Percentiles rank a stretch among this genome's conserved stretches.
Conservation (phyloP, 2,113 vertebrate genomes). For the Todiramphus chloris region DNA sequence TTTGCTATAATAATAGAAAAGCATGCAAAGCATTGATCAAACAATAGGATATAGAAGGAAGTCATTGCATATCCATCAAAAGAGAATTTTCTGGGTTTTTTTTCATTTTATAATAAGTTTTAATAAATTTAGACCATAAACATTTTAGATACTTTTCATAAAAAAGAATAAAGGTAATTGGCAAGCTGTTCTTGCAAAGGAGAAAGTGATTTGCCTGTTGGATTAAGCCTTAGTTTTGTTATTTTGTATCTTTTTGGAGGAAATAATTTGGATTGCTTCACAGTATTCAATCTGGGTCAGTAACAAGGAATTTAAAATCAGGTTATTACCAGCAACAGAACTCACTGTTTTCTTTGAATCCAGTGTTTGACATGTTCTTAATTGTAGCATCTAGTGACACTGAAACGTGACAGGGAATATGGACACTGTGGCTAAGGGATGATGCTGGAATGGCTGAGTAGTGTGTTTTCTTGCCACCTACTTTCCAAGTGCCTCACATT, state of each 20-base stretch:
- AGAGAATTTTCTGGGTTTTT: neutral
- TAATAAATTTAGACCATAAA: neutral
- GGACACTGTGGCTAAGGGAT: neutral
- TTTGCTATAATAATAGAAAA: neutral
- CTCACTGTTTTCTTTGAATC: slow-evolving; percentile 5
- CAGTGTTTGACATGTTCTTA: neutral
- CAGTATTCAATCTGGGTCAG: neutral
- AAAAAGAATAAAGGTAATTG: neutral
- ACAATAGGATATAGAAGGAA: neutral
- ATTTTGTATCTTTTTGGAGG: slow-evolving; percentile 1
- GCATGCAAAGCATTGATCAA: neutral
- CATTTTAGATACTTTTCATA: neutral
- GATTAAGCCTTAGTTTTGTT: slow-evolving; percentile 31
- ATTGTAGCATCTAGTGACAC: neutral
- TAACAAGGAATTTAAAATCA: neutral
- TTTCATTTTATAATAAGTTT: neutral
- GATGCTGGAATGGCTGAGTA: neutral
- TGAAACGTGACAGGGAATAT: neutral
- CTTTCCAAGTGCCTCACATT: neutral
- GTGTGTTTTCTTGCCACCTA: neutral
- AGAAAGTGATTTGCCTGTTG: neutral
- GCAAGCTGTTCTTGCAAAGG: neutral
- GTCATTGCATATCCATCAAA: neutral
- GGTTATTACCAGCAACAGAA: neutral
- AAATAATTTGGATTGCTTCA: neutral